Base-by-base conservation (phyloP, 2,113 vertebrate genomes). In the Lepisosteus oculatus region DNA sequence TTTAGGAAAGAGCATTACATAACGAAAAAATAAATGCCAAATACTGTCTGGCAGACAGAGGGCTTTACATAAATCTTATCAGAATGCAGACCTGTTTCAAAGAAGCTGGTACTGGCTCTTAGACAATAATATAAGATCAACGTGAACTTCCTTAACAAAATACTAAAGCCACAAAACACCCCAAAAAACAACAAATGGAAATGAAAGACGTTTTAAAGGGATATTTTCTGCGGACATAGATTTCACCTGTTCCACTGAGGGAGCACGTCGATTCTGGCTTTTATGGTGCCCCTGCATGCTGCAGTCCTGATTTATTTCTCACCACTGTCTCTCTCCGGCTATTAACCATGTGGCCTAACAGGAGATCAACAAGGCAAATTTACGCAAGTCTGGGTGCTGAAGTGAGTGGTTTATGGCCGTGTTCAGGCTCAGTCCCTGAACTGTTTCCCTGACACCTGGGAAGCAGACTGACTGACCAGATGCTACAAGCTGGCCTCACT, bases 361-460 rank as follows among this genome's bases (percentile, higher is more conserved):
- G 69, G 57, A 71, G 69, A 71, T 71, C 43, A 71, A 65, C 70
- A 55, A 63, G 70, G 45, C 61, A 55, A 13, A 55, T 72, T 72
- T 72, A 72, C 54, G 47, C 12, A 51, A 41, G 44, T 14, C 61
- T 13, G 61, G n/a, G 15, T 14, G 59, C 42, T 43, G 41, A 12
- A 44, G 61, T 42, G n/a, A 42, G 51, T 51, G 14, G 11, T 74
- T 72, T 75, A 69, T 63, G 55, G 55, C 54, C 15, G 29, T 56
- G 57, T 47, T 51, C n/a, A 72, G 54, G 69, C 65, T 64, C 70
- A 29, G 45, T 71, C 62, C 45, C 45, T 8, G 61, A 62, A 71
- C 51, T 14, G 68, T 61, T 69, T 59, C 3, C n/a, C 41, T 55
- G 76, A 64, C 72, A 71, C 76, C 76, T 72, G 69, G 59, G 59